These are phyloP conservation scores for Okamejei kenojei DNA, from an alignment of 2,797 vertebrate genomes.

Conservation along the genomic window DNA sequence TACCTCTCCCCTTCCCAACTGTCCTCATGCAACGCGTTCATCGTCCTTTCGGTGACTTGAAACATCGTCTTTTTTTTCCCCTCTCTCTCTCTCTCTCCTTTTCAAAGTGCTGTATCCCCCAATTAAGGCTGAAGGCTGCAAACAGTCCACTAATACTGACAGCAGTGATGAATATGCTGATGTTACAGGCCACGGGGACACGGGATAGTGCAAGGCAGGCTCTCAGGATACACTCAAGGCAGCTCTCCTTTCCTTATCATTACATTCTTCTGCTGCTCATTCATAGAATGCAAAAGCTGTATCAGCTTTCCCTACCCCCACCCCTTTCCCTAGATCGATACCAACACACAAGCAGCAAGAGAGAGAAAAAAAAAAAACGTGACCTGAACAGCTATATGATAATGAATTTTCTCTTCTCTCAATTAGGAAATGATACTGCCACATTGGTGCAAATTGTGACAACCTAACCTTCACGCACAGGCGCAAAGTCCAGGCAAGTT, in stretches of 20 bases:
- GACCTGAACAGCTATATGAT: constrained; percentile 31
- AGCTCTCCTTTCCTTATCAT: constrained; percentile 28
- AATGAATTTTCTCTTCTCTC: constrained; percentile 10
- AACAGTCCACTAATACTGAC: constrained; percentile 35
- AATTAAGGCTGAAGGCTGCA: constrained; percentile 26
- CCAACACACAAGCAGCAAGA: background rate
- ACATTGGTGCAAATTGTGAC: accelerated
- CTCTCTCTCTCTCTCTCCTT: background rate
- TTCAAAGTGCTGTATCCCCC: constrained; percentile 21
- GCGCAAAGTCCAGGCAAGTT: constrained; percentile 1
- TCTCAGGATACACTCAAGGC: constrained; percentile 32
- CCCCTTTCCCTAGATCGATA: background rate
- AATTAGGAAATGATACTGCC: background rate
- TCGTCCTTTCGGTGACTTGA: constrained; percentile 30
- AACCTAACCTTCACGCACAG: background rate
- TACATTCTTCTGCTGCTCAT: constrained; percentile 21
- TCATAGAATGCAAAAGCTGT: constrained; percentile 35
- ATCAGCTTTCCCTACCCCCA: background rate
- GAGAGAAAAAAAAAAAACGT: background rate
- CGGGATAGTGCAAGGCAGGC: constrained; percentile 21
- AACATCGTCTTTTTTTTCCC: background rate
- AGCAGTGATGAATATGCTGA: constrained; percentile 36
- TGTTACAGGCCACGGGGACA: constrained; percentile 29
- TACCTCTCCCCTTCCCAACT: constrained; percentile 30
- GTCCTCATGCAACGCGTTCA: constrained; percentile 3